Percentiles rank a stretch among this genome's conserved stretches.
These are phyloP conservation scores for Parasteatoda tepidariorum DNA, from an alignment of 1,140 invertebrate genomes.

Conservation along the genomic window DNA sequence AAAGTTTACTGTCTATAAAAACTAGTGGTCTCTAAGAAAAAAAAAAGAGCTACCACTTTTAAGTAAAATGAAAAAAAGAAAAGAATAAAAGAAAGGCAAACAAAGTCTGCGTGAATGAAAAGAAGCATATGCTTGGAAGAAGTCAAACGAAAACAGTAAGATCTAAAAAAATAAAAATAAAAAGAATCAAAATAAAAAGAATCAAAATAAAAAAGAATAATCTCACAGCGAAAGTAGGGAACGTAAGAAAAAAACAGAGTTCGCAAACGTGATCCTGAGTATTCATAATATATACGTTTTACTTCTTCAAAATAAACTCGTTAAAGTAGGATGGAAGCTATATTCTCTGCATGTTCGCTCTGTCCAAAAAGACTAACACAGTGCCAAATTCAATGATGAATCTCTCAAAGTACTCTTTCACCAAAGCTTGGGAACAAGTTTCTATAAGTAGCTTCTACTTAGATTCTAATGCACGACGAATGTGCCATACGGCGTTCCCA, in stretches of 20 bases:
- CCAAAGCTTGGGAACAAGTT: neutral
- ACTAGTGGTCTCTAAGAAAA: too few relatives aligned
- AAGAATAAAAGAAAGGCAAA: too few relatives aligned
- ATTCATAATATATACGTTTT: constrained; percentile 33
- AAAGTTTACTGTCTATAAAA: too few relatives aligned
- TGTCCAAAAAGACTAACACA: neutral
- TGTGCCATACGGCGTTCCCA: neutral
- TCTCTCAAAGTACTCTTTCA: neutral
- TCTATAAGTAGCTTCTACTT: neutral
- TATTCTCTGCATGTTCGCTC: neutral
- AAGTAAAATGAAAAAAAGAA: too few relatives aligned
- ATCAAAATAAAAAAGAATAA: too few relatives aligned
- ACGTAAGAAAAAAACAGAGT: neutral
- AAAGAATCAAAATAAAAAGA: too few relatives aligned
- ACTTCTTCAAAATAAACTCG: constrained; percentile 38
- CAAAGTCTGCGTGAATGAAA: neutral
- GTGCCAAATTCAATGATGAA: constrained; percentile 21
- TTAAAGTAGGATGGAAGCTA: neutral
- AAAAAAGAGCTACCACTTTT: too few relatives aligned
- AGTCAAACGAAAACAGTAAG: neutral
- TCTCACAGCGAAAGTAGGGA: too few relatives aligned
- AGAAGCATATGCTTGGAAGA: neutral
- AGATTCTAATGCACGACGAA: too few relatives aligned
- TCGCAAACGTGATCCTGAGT: neutral
- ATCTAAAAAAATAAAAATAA: neutral